Percentiles rank a stretch among this genome's conserved stretches.
phyloP scores from a whole-genome alignment of 2,888 invertebrate genomes.

The Polylopha cassiicola region DNA sequence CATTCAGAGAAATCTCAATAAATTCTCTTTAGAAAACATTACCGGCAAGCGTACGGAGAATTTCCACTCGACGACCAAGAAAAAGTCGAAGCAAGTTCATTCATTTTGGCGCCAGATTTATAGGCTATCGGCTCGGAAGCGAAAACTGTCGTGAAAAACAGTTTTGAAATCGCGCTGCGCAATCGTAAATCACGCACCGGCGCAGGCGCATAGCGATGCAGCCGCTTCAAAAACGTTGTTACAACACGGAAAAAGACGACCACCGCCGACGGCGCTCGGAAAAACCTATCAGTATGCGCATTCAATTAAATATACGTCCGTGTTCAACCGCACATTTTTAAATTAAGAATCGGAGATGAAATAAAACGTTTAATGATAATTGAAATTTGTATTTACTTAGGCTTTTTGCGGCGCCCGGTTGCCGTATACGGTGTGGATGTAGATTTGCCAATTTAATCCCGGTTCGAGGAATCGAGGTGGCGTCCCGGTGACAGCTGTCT shows the following conservation, averaged over 20 bases:
- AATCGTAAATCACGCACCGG: constrained; percentile 62
- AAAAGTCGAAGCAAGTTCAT: constrained; percentile 59
- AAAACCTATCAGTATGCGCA: constrained; percentile 72
- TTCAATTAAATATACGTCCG: constrained; percentile 59
- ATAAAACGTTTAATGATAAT: constrained; percentile 71
- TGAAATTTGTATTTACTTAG: constrained; percentile 74
- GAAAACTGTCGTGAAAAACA: constrained; percentile 60
- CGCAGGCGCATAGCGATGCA: constrained; percentile 34
- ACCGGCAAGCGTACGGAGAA: constrained; percentile 39
- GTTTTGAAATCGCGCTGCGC: constrained; percentile 57
- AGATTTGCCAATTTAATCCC: constrained; percentile 67
- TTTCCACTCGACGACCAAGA: constrained; percentile 46
- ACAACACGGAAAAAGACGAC: constrained; percentile 66
- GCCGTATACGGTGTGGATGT: constrained; percentile 59
- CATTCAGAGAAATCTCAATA: constrained; percentile 36
- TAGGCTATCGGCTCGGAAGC: constrained; percentile 58
- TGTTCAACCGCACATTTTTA: constrained; percentile 48
- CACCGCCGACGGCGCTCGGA: constrained; percentile 59
- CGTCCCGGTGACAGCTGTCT: constrained; percentile 36
- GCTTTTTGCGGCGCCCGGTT: constrained; percentile 63
- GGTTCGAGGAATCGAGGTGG: constrained; percentile 56
- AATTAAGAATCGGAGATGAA: constrained; percentile 63
- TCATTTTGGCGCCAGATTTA: constrained; percentile 73
- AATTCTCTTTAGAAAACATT: constrained; percentile 35
- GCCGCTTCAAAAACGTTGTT: constrained; percentile 60